A percentile compares a stretch with the other conserved stretches of the same genome.
These are phyloP conservation scores for Pteronura brasiliensis DNA, from an alignment of 2,113 vertebrate genomes.

Conservation along the genomic window DNA sequence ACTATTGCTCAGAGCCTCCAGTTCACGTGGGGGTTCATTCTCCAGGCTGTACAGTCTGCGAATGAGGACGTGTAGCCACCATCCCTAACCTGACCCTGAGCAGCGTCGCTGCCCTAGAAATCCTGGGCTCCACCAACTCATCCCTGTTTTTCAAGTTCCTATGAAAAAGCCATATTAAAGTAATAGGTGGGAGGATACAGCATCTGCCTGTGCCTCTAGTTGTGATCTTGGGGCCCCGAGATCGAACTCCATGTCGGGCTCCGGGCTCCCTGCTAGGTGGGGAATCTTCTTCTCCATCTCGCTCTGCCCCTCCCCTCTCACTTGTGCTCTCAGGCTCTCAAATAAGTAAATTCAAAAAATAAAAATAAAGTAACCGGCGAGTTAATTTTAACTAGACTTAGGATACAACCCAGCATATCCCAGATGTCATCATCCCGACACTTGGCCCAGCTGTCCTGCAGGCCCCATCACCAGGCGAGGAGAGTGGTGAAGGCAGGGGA, in stretches of 20 bases:
- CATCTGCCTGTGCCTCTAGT: background rate
- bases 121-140: background rate
- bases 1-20: background rate
- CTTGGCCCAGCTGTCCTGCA: rapidly evolving
- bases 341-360: background rate
- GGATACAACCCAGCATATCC: background rate
- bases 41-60: background rate
- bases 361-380: background rate
- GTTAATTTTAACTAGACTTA: background rate
- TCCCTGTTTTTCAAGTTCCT: background rate
- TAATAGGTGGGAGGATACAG: background rate
- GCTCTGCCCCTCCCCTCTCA: background rate
- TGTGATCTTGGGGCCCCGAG: background rate
- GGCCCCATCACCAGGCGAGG: too few relatives aligned
- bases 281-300: background rate
- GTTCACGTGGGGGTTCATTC: background rate
- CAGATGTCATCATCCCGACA: background rate
- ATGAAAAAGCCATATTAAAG: background rate
- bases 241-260: background rate
- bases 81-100: background rate
- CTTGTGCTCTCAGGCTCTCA: background rate
- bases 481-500: too few relatives aligned
- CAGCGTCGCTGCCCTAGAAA: background rate
- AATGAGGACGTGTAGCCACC: rapidly evolving
- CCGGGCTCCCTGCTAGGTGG: background rate